Base-by-base conservation (phyloP, 1,140 invertebrate species). In the Neodiprion virginianus region DNA sequence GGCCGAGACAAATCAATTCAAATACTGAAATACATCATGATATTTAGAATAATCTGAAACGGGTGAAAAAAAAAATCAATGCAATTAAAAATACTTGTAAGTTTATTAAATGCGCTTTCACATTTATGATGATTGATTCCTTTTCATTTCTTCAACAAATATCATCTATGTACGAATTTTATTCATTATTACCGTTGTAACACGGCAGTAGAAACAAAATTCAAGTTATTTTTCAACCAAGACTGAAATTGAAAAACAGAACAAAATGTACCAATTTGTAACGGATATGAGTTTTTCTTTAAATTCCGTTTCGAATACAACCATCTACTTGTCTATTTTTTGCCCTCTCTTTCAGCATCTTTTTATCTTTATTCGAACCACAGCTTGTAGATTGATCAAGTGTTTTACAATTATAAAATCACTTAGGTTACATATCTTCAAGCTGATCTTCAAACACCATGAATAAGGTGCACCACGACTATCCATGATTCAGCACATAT, bases 391-490 rank as follows among this genome's bases (percentile, higher is more conserved):
- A 61, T 61, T 61, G 2, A 61, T 61, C 28, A 40, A 1, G 28
- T 40, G 28, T 40, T 40, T 61, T 61, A 61, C n/a, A 14, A 61
- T 61, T 17, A 61, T 17, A 61, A 61, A 61, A 12, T 17, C 3
- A 61, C 53, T 61, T 61, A 8, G 53, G 53, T 61, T 17, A 61
- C 11, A 61, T 14, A 61, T 61, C 53, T 9, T 61, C 53, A 61
- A 17, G 53, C 53, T 61, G 53, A 61, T 12, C 11, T 61, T 17
- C 11, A 61, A 61, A 12, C 11, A 61, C n/a, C 53, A 17, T 61
- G 53, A 61, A 61, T 61, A 61, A 61, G 53, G 53, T 61, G 53
- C 8, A 61, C 53, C 53, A 61, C 53, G n/a, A 61, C 11, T 61
- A 61, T 61, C n/a, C 28, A 40, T 40, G 1, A 40, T 40, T 40